Base-by-base conservation (phyloP, 2,113 vertebrate species). In the Chinchilla lanigera region DNA sequence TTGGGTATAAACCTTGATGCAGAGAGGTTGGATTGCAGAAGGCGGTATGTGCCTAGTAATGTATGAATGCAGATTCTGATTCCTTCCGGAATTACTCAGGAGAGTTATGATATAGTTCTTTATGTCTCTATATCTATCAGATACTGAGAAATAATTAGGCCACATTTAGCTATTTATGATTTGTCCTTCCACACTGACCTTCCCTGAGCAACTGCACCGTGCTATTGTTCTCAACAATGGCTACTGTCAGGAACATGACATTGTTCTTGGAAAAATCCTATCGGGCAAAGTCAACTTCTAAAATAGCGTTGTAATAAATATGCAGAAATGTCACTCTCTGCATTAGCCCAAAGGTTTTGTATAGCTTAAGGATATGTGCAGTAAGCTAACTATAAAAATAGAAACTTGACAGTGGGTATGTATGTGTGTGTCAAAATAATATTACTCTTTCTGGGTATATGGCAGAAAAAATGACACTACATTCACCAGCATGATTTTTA, bases 341-440 rank as follows among this genome's bases (percentile, higher is more conserved):
- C 98, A 98, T 99, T 98, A 98, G 98, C 98, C 98, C 98, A 98
- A 99, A 99, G 99, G 99, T 99, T 99, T 98, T 98, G 98, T 98
- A 98, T 98, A 98, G 98, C 99, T 99, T 98, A 98, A 98, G 98
- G 99, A 98, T 98, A 98, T 98, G 98, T 98, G 98, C 98, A 98
- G 98, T 97, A 98, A 98, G 98, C 98, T 98, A 98, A 98, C 98
- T 98, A 98, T 98, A 99, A 99, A 99, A 99, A 99, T 99, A 99
- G 98, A 98, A 98, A 97, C 97, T 98, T 99, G 99, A 99, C 99
- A 98, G 98, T 98, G 96, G 98, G 98, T 98, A 99, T 99, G 98
- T 98, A 99, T 99, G 98, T 99, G 98, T 94, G 93, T 99, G 99
- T 99, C 98, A 99, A 98, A 99, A 99, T 99, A 99, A 99, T 99